These are phyloP conservation scores for Premnoplex brunnescens DNA, from an alignment of 2,797 vertebrate species.

Conservation along the genomic window DNA sequence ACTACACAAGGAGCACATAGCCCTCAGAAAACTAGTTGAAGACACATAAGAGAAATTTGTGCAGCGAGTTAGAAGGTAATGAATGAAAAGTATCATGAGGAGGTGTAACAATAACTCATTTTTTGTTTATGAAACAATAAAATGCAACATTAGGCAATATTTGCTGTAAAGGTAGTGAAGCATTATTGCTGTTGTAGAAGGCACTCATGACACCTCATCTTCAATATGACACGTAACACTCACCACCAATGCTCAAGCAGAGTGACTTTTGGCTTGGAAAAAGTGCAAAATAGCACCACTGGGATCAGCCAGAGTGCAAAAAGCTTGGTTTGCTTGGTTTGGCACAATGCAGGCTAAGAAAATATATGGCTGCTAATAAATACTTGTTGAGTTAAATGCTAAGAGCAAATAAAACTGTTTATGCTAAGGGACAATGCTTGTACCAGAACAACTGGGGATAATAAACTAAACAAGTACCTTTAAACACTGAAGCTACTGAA, in stretches of 20 bases:
- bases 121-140: not conserved
- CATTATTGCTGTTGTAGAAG: not conserved
- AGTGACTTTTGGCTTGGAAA: not conserved
- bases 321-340: not conserved
- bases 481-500: not conserved
- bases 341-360: not conserved
- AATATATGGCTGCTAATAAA: not conserved
- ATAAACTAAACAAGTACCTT: not conserved
- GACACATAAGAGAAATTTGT: not conserved
- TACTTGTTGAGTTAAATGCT: not conserved
- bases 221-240: rapidly evolving
- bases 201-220: not conserved
- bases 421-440: not conserved
- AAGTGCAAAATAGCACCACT: not conserved
- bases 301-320: not conserved
- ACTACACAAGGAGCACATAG: not conserved
- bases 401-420: not conserved
- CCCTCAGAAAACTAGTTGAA: not conserved
- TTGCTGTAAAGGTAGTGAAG: not conserved
- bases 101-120: not conserved
- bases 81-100: not conserved
- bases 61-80: not conserved
- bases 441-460: not conserved
- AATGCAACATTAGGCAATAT: not conserved
- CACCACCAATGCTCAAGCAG: not conserved